Evolutionary conservation across 1,140 invertebrate species (phyloP).

Genomic region (Lasaia peninsularis): DNA sequence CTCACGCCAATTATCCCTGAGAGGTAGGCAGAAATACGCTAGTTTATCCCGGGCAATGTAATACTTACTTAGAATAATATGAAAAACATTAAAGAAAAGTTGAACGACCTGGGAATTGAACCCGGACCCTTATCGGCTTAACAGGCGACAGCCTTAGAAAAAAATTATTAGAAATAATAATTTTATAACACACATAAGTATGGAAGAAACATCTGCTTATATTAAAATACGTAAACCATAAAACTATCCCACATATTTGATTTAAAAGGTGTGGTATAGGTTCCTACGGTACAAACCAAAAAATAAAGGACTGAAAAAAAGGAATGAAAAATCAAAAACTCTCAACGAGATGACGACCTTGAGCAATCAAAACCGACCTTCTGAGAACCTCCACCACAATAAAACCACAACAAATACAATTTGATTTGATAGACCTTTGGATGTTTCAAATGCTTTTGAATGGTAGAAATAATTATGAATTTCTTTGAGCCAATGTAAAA

Average conservation of each 20-base stretch:
- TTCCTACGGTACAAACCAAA: background rate
- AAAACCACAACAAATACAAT: slow-evolving; percentile 31
- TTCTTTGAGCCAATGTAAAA: background rate
- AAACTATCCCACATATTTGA: background rate
- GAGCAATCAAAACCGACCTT: slow-evolving; percentile 40
- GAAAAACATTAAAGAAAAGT: too few species aligned
- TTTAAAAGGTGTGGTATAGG: background rate
- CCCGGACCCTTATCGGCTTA: too few species aligned
- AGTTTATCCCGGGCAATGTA: too few species aligned
- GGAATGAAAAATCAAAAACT: background rate
- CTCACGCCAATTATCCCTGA: too few species aligned
- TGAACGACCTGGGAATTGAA: too few species aligned
- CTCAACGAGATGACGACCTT: slow-evolving; percentile 36
- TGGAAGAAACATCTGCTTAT: too few species aligned
- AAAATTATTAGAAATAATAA: too few species aligned
- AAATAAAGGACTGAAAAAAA: background rate
- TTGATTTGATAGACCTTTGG: background rate
- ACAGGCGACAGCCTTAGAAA: too few species aligned
- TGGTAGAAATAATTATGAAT: background rate
- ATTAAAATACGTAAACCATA: background rate
- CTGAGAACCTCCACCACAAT: slow-evolving; percentile 46
- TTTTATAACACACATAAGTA: too few species aligned
- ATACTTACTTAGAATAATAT: too few species aligned
- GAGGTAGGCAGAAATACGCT: too few species aligned
- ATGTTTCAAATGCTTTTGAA: background rate